Evolutionary conservation across 2,797 vertebrate species (phyloP).

Genomic region (Xenops minutus): DNA sequence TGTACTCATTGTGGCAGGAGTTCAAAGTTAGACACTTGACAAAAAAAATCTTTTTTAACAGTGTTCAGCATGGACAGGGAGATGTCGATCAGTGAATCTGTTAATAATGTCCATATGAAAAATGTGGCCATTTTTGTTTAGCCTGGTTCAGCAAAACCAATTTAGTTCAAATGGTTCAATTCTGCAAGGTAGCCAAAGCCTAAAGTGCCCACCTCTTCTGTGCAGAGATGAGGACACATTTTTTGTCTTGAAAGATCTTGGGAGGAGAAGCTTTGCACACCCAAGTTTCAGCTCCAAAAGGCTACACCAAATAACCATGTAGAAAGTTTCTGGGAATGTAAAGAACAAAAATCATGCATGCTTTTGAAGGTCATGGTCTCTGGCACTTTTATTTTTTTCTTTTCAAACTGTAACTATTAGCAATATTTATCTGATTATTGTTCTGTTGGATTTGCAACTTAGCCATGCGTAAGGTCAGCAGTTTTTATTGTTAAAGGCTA

Average conservation of each 20-base stretch:
- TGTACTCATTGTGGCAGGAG: not conserved
- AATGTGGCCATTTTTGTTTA: not conserved
- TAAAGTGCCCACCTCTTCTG: not conserved
- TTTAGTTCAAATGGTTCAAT: not conserved
- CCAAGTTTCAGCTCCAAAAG: not conserved
- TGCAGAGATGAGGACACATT: not conserved
- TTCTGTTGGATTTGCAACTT: conserved; percentile 75
- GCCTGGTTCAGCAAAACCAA: not conserved
- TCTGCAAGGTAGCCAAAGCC: not conserved
- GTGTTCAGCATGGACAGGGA: not conserved
- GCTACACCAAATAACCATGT: not conserved
- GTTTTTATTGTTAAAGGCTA: conserved; percentile 80
- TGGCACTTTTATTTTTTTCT: not conserved
- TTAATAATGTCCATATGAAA: not conserved
- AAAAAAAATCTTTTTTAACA: not conserved
- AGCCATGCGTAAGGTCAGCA: conserved; percentile 80
- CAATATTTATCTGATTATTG: conserved; percentile 27
- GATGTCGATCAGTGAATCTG: not conserved
- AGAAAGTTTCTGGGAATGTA: not conserved
- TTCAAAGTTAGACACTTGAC: not conserved
- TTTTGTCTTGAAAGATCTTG: not conserved
- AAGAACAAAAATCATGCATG: not conserved
- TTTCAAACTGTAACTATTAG: not conserved
- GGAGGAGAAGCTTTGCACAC: not conserved
- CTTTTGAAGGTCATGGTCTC: not conserved